Percentiles rank a stretch among this genome's conserved stretches.
These are phyloP conservation scores for Artemia sinica DNA, from an alignment of 2,888 invertebrate genomes.

Conservation along the genomic window DNA sequence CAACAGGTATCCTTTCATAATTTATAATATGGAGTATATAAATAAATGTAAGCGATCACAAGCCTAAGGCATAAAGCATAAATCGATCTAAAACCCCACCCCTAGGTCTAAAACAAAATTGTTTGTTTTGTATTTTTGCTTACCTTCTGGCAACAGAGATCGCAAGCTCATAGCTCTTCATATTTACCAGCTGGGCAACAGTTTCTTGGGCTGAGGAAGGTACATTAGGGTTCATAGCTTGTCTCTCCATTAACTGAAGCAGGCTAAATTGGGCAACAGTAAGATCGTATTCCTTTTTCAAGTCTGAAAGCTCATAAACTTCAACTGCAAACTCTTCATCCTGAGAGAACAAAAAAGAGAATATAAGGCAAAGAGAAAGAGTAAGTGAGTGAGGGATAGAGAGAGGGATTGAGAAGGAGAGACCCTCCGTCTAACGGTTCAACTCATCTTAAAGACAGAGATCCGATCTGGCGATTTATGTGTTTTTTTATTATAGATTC, in stretches of 20 bases:
- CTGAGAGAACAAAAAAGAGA: neutral
- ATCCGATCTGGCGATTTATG: too few species aligned
- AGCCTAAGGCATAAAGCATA: too few species aligned
- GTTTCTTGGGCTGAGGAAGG: neutral
- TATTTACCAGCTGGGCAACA: constrained; percentile 1
- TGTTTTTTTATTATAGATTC: too few species aligned
- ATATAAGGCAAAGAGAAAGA: neutral
- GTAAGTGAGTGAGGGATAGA: too few species aligned
- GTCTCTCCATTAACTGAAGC: neutral
- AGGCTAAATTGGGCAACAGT: neutral
- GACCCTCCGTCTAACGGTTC: too few species aligned
- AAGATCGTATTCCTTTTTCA: neutral
- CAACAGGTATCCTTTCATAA: too few species aligned
- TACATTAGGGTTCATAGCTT: neutral
- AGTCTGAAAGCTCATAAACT: constrained; percentile 6
- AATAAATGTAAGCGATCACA: too few species aligned
- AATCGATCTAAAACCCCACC: too few species aligned
- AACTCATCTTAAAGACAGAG: too few species aligned
- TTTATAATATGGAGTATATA: too few species aligned
- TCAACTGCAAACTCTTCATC: neutral
- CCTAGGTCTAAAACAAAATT: too few species aligned
- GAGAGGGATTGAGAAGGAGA: too few species aligned
- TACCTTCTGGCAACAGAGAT: neutral
- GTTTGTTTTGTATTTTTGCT: neutral
- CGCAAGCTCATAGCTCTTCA: neutral